A percentile compares a stretch with the other conserved stretches of the same genome.
phyloP scores from a whole-genome alignment of 2,888 invertebrate species.

The Phoronis australis region DNA sequence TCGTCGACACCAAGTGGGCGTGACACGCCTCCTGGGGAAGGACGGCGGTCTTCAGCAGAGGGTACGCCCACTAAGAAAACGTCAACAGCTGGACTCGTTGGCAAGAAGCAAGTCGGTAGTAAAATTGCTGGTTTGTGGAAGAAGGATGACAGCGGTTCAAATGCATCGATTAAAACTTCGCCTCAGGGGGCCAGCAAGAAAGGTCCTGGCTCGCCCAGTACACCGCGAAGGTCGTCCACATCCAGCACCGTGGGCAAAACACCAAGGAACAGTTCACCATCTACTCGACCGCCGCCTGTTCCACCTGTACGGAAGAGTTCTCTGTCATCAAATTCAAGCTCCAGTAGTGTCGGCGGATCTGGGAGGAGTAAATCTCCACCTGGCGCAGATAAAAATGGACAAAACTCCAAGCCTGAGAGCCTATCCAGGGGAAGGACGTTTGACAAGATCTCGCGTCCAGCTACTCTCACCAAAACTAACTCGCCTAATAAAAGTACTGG shows the following conservation, averaged over 20 bases:
- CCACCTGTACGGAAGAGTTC: no score
- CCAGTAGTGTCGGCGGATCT: no score
- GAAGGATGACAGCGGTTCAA: conserved; percentile 58
- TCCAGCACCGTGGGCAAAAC: no score
- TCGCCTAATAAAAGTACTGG: neutral
- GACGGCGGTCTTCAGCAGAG: neutral
- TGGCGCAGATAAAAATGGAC: no score
- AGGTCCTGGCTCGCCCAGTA: conserved; percentile 2
- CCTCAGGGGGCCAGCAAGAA: no score
- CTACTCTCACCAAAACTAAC: no score
- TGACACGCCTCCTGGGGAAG: conserved; percentile 23
- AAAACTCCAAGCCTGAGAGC: no score
- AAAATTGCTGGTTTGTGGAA: conserved; percentile 78
- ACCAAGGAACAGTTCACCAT: neutral
- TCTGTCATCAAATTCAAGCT: no score
- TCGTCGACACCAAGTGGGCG: conserved; percentile 4
- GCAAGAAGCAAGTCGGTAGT: conserved; percentile 56
- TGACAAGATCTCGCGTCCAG: no score
- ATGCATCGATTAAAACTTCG: no score
- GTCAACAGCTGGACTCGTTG: conserved; percentile 9
- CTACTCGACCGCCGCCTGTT: conserved; percentile 14
- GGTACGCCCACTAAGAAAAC: neutral
- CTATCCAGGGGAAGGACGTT: no score
- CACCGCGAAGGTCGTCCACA: neutral
- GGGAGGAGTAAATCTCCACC: no score